A percentile compares a stretch with the other conserved stretches of the same genome.
Conservation (phyloP, 2,113 vertebrate species). For the Natator depressus region DNA sequence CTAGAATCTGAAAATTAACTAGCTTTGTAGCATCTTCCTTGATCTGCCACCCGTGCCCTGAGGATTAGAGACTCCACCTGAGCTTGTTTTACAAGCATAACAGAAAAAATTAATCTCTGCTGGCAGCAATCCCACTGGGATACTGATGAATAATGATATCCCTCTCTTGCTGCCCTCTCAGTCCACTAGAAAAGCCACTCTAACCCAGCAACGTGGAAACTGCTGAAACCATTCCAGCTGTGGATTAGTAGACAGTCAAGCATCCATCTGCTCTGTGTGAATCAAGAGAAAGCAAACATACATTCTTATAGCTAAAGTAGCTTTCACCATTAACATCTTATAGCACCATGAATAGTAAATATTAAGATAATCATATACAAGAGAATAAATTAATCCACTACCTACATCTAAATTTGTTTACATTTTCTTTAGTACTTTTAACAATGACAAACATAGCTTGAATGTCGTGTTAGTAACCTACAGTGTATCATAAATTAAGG, state of each 20-base stretch:
- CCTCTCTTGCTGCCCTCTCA: constrained; percentile 88
- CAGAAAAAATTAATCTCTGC: constrained; percentile 92
- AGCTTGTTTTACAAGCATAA: constrained; percentile 92
- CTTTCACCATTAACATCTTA: constrained; percentile 72
- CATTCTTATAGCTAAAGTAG: constrained; percentile 80
- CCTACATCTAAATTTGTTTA: constrained; percentile 9
- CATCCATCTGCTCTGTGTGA: constrained; percentile 87
- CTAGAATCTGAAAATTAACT: constrained; percentile 91
- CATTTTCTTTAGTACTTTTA: constrained; percentile 35
- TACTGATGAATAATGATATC: constrained; percentile 92
- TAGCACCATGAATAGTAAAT: constrained; percentile 51
- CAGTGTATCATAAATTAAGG: background rate
- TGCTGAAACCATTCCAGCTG: constrained; percentile 88
- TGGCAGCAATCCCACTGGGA: constrained; percentile 88
- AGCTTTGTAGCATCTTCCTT: constrained; percentile 91
- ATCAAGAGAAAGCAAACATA: constrained; percentile 80
- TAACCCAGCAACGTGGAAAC: constrained; percentile 86
- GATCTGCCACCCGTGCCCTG: constrained; percentile 89
- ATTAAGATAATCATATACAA: constrained; percentile 40
- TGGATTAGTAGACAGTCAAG: constrained; percentile 90
- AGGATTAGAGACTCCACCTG: constrained; percentile 91
- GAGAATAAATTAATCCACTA: constrained; percentile 47
- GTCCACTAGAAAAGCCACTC: constrained; percentile 90
- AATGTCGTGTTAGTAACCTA: background rate
- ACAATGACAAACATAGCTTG: background rate